These are phyloP conservation scores for Spodoptera frugiperda DNA, from an alignment of 1,140 invertebrate genomes.

Conservation along the genomic window DNA sequence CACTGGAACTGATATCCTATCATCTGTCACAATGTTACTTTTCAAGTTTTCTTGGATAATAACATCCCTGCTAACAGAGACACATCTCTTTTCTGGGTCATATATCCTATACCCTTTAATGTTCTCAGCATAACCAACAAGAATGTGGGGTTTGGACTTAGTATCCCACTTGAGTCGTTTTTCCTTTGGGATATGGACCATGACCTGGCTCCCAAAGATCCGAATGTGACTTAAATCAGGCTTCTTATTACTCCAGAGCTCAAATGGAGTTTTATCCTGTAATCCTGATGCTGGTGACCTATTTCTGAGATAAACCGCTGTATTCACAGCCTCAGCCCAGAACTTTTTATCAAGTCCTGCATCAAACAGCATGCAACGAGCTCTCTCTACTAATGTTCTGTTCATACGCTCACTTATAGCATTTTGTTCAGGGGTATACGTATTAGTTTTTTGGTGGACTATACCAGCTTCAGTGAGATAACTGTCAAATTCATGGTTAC, in stretches of 20 bases:
- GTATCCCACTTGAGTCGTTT: constrained; percentile 4
- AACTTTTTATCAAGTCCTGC: not conserved
- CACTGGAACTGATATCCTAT: not conserved
- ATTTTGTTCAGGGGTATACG: too few species aligned
- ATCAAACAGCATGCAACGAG: constrained; percentile 3
- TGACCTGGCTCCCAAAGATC: not conserved
- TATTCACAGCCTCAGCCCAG: not conserved
- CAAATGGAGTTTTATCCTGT: not conserved
- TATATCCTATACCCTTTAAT: constrained; percentile 5
- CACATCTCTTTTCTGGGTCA: constrained; percentile 1
- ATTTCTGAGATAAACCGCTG: constrained; percentile 3
- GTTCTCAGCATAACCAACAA: constrained; percentile 15
- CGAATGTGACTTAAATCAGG: not conserved
- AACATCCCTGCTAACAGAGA: not conserved
- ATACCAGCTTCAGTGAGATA: not conserved
- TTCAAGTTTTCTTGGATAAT: not conserved
- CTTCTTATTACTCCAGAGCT: not conserved
- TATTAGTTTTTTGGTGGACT: too few species aligned
- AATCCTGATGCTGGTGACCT: not conserved
- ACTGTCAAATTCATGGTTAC: too few species aligned
- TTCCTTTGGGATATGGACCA: not conserved
- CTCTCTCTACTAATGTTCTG: not conserved
- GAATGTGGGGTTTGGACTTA: not conserved
- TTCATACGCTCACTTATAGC: too few species aligned
- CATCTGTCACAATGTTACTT: too few species aligned